A percentile compares a stretch with the other conserved stretches of the same genome.
These are phyloP conservation scores for Rhorus exstirpatorius DNA, from an alignment of 2,888 invertebrate genomes.

Conservation along the genomic window DNA sequence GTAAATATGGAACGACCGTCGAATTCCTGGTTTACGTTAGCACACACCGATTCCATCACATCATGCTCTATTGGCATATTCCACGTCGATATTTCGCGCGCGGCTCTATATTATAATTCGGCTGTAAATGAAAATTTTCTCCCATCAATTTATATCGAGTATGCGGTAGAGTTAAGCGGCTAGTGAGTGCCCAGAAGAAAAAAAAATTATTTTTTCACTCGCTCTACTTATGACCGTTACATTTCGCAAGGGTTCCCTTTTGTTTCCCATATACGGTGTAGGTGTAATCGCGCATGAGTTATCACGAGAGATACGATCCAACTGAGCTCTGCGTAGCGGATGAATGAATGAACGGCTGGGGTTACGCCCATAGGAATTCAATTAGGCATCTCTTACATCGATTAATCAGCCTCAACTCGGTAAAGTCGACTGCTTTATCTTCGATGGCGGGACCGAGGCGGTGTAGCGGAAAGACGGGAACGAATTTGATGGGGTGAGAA, in stretches of 20 bases:
- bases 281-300: constrained; percentile 21
- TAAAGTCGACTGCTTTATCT: constrained; percentile 48
- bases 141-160: neutral
- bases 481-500: neutral
- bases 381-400: constrained; percentile 68
- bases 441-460: constrained; percentile 18
- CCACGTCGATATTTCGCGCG: neutral
- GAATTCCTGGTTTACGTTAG: constrained; percentile 25
- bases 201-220: neutral
- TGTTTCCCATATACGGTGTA: neutral
- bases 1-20: constrained; percentile 44
- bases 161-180: neutral
- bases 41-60: neutral
- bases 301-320: constrained; percentile 34
- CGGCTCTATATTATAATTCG: neutral
- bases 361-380: constrained; percentile 65
- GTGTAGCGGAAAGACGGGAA: constrained; percentile 2
- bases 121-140: neutral
- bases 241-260: neutral
- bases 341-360: neutral
- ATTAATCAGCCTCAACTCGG: constrained; percentile 69
- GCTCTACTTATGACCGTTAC: neutral
- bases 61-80: neutral
- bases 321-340: constrained; percentile 1
- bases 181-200: neutral